Evolutionary conservation across 2,797 vertebrate genomes (phyloP).

Genomic region (Prionace glauca): DNA sequence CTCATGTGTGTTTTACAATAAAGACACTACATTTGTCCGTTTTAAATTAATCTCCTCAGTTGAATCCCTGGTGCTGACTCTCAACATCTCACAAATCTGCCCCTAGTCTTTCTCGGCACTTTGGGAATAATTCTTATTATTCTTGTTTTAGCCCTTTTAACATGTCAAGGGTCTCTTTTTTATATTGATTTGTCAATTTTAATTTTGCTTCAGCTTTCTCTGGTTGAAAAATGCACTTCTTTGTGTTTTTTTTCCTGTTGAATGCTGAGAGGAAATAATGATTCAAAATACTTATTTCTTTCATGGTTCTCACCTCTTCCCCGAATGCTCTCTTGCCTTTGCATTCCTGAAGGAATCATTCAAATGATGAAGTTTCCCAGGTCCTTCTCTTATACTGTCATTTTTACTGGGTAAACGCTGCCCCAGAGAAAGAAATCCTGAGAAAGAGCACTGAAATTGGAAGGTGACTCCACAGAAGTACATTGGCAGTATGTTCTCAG

Average conservation of each 20-base stretch:
- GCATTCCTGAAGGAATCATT: neutral
- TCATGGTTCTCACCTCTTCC: neutral
- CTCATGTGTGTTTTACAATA: neutral
- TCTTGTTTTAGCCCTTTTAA: neutral
- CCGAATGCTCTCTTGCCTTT: neutral
- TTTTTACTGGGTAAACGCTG: neutral
- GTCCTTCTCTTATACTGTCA: neutral
- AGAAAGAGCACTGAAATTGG: neutral
- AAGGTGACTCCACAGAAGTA: neutral
- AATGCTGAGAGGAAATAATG: neutral
- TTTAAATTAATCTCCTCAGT: neutral
- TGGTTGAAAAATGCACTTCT: neutral
- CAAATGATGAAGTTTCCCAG: neutral
- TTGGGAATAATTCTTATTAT: neutral
- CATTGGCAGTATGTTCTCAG: neutral
- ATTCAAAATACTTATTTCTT: neutral
- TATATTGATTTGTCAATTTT: neutral
- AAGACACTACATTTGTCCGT: no score
- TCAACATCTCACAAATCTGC: neutral
- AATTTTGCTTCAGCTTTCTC: neutral
- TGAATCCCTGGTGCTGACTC: neutral
- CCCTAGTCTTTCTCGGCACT: neutral
- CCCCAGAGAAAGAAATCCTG: neutral
- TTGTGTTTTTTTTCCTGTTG: neutral
- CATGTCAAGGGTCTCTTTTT: neutral